These are phyloP conservation scores for Andricus curvator DNA, from an alignment of 2,888 invertebrate genomes.

Conservation along the genomic window DNA sequence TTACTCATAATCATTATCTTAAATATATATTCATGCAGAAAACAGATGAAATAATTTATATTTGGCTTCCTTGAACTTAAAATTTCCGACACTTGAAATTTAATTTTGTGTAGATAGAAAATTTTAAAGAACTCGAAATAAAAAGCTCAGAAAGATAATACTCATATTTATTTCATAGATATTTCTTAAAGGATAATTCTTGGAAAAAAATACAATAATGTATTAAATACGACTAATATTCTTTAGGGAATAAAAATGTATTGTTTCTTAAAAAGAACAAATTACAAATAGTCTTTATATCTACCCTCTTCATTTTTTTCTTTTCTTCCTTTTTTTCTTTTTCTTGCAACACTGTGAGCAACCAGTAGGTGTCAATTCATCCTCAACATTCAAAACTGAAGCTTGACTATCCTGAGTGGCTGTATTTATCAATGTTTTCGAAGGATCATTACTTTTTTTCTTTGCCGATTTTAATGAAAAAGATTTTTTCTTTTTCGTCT, in stretches of 20 bases:
- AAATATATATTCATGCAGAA: too few relatives aligned
- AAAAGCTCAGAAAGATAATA: too few relatives aligned
- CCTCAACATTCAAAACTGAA: slow-evolving; percentile 51
- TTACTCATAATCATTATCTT: too few relatives aligned
- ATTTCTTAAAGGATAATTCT: too few relatives aligned
- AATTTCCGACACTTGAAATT: too few relatives aligned
- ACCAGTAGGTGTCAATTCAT: slow-evolving; percentile 61
- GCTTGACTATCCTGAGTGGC: slow-evolving; percentile 54
- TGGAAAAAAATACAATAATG: too few relatives aligned
- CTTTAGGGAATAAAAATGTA: not conserved
- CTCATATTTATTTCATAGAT: too few relatives aligned
- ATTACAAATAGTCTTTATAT: not conserved
- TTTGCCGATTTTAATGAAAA: slow-evolving; percentile 50
- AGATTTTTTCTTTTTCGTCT: slow-evolving; percentile 44
- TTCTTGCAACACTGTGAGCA: slow-evolving; percentile 70
- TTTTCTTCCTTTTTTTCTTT: slow-evolving; percentile 57
- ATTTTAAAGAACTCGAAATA: not conserved
- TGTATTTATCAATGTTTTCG: slow-evolving; percentile 52
- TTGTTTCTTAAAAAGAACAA: not conserved
- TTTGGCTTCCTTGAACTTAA: too few relatives aligned
- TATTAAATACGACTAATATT: not conserved
- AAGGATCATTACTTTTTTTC: slow-evolving; percentile 53
- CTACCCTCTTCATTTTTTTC: slow-evolving; percentile 18
- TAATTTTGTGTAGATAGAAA: slow-evolving; percentile 13
- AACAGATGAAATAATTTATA: too few relatives aligned